Percentiles rank a stretch among this genome's conserved stretches.
Evolutionary conservation across 2,888 invertebrate species (phyloP).

Genomic region (Ichneumoninae sp.): DNA sequence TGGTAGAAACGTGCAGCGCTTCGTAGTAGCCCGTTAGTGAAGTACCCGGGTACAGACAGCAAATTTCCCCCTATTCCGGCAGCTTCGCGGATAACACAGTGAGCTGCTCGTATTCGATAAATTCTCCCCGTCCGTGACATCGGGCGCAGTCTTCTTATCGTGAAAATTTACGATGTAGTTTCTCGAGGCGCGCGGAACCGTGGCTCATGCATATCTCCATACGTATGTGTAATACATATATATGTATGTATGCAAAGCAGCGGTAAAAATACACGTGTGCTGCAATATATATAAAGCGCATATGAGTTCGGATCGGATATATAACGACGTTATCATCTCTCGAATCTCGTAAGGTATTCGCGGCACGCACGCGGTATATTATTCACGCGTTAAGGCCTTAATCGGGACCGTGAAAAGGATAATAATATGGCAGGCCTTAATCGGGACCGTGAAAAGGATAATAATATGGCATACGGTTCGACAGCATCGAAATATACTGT

Average conservation of each 20-base stretch:
- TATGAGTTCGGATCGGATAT: slow-evolving; percentile 9
- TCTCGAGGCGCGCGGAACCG: slow-evolving; percentile 6
- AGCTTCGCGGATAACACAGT: slow-evolving; percentile 54
- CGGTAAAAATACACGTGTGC: neutral
- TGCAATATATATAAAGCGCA: neutral
- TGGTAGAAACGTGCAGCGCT: slow-evolving; percentile 47
- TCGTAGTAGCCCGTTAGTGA: slow-evolving; percentile 17
- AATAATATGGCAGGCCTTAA: slow-evolving; percentile 59
- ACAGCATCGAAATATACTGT: slow-evolving; percentile 14
- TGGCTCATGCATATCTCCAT: neutral
- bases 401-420: slow-evolving; percentile 61
- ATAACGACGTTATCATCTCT: slow-evolving; percentile 34
- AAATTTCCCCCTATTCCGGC: slow-evolving; percentile 17
- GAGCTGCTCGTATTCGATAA: slow-evolving; percentile 32
- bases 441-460: slow-evolving; percentile 61
- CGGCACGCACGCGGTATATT: slow-evolving; percentile 45
- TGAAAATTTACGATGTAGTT: slow-evolving; percentile 29
- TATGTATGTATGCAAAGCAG: neutral
- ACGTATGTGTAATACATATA: neutral
- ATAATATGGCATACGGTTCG: slow-evolving; percentile 48
- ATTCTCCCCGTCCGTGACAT: slow-evolving; percentile 3
- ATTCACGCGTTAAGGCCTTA: slow-evolving; percentile 51
- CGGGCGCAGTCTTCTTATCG: slow-evolving; percentile 5
- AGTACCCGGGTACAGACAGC: slow-evolving; percentile 19
- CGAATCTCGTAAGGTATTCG: slow-evolving; percentile 43